Base-by-base conservation (phyloP, 1,140 invertebrate species). In the Micrasema longulum region DNA sequence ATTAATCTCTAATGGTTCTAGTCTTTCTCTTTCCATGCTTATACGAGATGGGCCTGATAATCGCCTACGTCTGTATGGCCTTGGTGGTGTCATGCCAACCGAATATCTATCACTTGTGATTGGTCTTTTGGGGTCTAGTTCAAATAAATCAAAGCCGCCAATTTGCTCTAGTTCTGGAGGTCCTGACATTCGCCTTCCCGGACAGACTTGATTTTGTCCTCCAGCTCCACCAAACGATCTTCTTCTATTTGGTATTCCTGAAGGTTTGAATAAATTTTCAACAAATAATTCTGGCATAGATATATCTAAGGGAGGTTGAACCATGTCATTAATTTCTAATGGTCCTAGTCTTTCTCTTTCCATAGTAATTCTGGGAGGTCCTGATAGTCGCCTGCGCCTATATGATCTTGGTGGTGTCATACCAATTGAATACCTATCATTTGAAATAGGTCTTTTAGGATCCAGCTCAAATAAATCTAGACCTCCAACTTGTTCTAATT, bases 401-500 rank as follows among this genome's bases (percentile, higher is more conserved):
- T 20, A 20, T 23, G 43, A 16, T 47, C 43, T 64, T 22, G 22
- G 18, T 22, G 60, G 60, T 16, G 60, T 64, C 60, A 64, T 45
- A 2, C 60, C 60, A 31, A 64, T 5, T 4, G 60, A 64, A 31
- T 64, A 22, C 20, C 55, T 14, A 3, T 14, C 14, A 20, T 12
- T 41, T 14, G 35, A 41, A 22, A 60, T 35, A 11, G 36, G 55
- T 41, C 55, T 41, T 22, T 36, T 60, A 41, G 55, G 35, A 12
- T 60, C 55, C 18, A 60, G 11, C 12, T 60, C 55, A 11, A 60
- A 60, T 16, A 22, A 60, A 43, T 60, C 55, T 6, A 60, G 10
- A 16, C 6, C 16, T 0, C 36, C 36, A 11, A 11, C 20, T 12
- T 16, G 9, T 38, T 23, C 48, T 23, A 52, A 22, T 9, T 60